Conservation (phyloP, 2,888 invertebrate genomes). For the Embidobia sp. region DNA sequence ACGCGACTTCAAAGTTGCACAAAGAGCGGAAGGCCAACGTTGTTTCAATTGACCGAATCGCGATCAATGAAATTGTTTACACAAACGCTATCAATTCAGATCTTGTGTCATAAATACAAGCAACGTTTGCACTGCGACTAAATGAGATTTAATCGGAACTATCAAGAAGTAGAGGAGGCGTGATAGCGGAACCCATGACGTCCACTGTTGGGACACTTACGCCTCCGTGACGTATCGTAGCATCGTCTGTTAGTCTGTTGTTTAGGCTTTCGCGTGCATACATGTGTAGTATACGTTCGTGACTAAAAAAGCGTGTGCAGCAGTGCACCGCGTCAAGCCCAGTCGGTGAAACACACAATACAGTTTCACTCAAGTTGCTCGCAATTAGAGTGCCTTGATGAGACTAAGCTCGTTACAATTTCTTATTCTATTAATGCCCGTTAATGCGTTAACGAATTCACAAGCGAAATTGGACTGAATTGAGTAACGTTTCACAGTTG, state of each 20-base stretch:
- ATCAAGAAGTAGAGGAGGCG: no score
- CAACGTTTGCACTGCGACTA: neutral
- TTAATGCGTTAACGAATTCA: conserved; percentile 29
- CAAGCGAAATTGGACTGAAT: conserved; percentile 9
- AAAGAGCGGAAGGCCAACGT: no score
- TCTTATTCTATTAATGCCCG: conserved; percentile 36
- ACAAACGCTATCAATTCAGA: neutral
- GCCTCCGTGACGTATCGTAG: conserved; percentile 14
- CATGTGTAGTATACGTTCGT: neutral
- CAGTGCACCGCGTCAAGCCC: conserved; percentile 4
- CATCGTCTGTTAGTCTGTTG: conserved; percentile 18
- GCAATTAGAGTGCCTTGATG: conserved; percentile 40
- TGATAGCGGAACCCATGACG: conserved; percentile 7
- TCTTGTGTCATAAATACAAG: neutral
- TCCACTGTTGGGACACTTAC: conserved; percentile 13
- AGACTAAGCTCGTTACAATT: conserved; percentile 18
- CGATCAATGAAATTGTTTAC: neutral
- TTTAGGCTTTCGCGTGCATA: conserved; percentile 17
- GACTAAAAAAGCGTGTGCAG: conserved; percentile 18
- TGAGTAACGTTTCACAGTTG: neutral
- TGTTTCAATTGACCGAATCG: no score
- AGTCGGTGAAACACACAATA: conserved; percentile 10
- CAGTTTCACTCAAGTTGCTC: conserved; percentile 27
- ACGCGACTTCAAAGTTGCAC: no score
- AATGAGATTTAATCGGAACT: conserved; percentile 6